Evolutionary conservation across 2,797 vertebrate genomes (phyloP), one percentile per base, ranked within the genome.

Genomic region (Takifugu rubripes): DNA sequence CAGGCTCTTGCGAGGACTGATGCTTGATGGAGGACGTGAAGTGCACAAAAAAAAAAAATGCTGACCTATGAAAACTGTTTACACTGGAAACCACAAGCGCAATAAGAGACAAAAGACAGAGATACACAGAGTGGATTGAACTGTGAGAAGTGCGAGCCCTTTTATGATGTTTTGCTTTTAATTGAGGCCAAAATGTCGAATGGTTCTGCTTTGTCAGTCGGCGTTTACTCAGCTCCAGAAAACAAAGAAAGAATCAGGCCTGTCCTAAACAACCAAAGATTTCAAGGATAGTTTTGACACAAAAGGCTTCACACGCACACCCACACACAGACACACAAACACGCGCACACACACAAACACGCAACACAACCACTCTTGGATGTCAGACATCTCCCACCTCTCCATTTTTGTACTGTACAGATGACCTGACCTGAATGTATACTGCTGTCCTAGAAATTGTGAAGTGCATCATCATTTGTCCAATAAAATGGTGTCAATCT

Each of bases 381-480:
- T 79, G 78, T 83, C 70, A 75, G 59, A 33, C 62, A 71, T 68
- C 61, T 71, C 74, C 72, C 49, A 46, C 72, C 75, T 72, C 45
- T 78, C 54, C 63, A 59, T 84, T 75, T 78, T 76, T 83, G 79
- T 85, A 85, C 84, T 90, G 83, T 89, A 82, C 70, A 79, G 75
- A 82, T 80, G 83, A 89, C 73, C 82, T 87, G 64, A 84, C 74
- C 77, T 90, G 90, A 92, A 90, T 92, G 90, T 91, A 90, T 61
- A 66, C 72, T 77, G 58, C 77, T 83, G 84, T 90, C 81, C 81
- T 86, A 82, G 77, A 74, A 82, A 87, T 77, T 83, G 84, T 89
- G 70, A 84, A 54, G 74, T 84, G 84, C 88, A 84, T 89, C 85
- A 85, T 79, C 68, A 80, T 88, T 89, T 84, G 79, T 84, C 66